Conservation (phyloP, 2,797 vertebrate genomes). For the Carduelis carduelis region DNA sequence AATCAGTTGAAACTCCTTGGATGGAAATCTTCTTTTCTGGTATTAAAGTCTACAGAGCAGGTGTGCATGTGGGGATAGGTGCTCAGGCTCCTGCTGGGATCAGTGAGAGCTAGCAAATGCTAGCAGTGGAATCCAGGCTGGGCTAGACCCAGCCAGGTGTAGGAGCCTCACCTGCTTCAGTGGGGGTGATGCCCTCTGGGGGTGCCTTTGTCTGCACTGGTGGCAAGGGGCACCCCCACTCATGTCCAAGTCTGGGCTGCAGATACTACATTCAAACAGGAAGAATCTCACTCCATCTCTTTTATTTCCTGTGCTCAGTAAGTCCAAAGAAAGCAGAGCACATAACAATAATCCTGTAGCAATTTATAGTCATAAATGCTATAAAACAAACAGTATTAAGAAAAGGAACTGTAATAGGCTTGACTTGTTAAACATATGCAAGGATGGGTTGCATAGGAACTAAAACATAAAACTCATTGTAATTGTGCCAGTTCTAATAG, state of each 20-base stretch:
- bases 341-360: not conserved
- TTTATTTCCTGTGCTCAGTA: not conserved
- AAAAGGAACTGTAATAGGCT: not conserved
- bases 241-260: not conserved
- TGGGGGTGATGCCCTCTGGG: not conserved
- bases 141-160: not conserved
- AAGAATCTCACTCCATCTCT: not conserved
- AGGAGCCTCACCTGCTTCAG: not conserved
- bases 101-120: not conserved
- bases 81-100: not conserved
- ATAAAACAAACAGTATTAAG: not conserved
- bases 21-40: not conserved
- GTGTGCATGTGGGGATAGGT: not conserved
- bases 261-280: not conserved
- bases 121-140: not conserved
- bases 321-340: not conserved
- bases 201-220: accelerated
- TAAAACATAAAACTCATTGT: not conserved
- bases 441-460: not conserved
- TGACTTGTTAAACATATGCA: not conserved
- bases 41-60: not conserved
- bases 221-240: accelerated
- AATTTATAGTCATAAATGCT: not conserved
- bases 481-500: not conserved
- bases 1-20: not conserved